Conservation (phyloP, 2,888 invertebrate genomes). For the Cephus rjabovi region DNA sequence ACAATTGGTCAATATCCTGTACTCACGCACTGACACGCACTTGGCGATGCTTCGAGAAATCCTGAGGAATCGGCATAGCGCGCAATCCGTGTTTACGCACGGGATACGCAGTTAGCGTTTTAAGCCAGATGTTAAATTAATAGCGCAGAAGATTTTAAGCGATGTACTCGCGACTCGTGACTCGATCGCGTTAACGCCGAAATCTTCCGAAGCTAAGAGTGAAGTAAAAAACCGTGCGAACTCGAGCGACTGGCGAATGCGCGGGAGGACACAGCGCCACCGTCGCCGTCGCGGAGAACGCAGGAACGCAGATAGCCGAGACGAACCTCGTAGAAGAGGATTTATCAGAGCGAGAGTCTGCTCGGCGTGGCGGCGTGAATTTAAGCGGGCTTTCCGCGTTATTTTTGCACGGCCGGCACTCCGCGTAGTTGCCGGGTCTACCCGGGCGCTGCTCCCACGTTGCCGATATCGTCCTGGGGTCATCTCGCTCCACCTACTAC, state of each 20-base stretch:
- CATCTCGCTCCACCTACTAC: slow-evolving; percentile 33
- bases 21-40: neutral
- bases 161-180: no score
- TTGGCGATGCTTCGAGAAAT: neutral
- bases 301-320: neutral
- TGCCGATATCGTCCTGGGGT: slow-evolving; percentile 45
- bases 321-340: neutral
- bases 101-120: no score
- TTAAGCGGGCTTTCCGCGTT: slow-evolving; percentile 50
- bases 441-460: slow-evolving; percentile 31
- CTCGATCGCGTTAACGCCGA: neutral
- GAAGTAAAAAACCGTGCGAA: neutral
- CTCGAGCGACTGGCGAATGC: neutral
- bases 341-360: neutral
- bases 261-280: neutral
- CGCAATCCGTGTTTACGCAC: no score
- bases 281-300: neutral
- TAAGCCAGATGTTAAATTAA: neutral
- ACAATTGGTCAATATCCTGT: neutral
- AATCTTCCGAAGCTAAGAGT: neutral
- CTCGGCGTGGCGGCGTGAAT: slow-evolving; percentile 28
- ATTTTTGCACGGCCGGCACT: slow-evolving; percentile 46
- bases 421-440: slow-evolving; percentile 50
- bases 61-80: no score
- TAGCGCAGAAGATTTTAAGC: neutral